A percentile compares a stretch with the other conserved stretches of the same genome.
Evolutionary conservation across 2,797 vertebrate genomes (phyloP).

Genomic region (Huso huso): DNA sequence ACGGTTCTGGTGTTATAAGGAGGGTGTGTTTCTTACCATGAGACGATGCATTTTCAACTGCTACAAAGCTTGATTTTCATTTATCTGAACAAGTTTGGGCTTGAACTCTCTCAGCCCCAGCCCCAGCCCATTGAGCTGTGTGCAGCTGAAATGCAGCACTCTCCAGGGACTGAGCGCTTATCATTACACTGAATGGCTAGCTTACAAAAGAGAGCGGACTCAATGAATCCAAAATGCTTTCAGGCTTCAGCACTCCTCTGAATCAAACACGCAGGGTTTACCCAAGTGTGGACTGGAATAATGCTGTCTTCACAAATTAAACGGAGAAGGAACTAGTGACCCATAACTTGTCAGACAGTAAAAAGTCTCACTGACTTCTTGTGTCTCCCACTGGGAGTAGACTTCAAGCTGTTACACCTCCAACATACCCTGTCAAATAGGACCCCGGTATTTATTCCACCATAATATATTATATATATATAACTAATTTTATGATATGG

Average conservation of each 20-base stretch:
- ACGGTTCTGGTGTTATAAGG: too few relatives aligned
- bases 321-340: background rate
- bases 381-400: background rate
- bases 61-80: too few relatives aligned
- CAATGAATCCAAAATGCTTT: background rate
- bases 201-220: background rate
- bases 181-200: background rate
- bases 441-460: background rate
- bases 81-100: background rate
- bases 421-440: constrained; percentile 6
- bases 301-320: background rate
- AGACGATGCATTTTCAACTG: too few relatives aligned
- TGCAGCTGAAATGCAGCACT: background rate
- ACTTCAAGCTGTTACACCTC: constrained; percentile 1
- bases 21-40: too few relatives aligned
- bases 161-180: background rate
- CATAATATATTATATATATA: background rate
- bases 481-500: background rate
- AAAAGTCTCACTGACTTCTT: background rate
- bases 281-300: background rate
- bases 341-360: background rate
- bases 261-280: background rate
- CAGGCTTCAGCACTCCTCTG: background rate
- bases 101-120: background rate
- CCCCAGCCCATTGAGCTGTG: background rate